Evolutionary conservation across 2,888 invertebrate species (phyloP).

Genomic region (Amitus sp.): DNA sequence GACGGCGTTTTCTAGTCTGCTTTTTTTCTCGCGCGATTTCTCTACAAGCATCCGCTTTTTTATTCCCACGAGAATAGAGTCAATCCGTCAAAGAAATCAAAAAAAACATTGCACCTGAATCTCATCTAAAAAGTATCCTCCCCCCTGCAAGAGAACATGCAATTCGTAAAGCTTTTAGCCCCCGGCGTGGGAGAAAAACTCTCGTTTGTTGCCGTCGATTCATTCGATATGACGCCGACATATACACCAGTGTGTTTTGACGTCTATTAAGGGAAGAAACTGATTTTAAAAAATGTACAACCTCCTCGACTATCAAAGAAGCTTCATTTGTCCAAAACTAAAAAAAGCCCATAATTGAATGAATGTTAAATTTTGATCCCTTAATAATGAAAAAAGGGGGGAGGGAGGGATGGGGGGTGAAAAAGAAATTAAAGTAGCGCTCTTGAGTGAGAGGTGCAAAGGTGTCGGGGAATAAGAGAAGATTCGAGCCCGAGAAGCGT

Average conservation of each 20-base stretch:
- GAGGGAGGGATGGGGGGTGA: no score
- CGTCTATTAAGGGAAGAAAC: not conserved
- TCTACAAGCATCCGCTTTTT: not conserved
- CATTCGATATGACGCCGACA: slow-evolving; percentile 24
- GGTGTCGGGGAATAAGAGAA: not conserved
- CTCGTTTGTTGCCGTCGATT: slow-evolving; percentile 18
- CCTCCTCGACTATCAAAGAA: no score
- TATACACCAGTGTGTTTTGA: slow-evolving; percentile 12
- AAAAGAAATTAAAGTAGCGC: no score
- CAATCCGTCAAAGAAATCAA: not conserved
- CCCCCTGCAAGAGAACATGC: no score
- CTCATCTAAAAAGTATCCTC: no score
- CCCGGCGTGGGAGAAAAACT: slow-evolving; percentile 44
- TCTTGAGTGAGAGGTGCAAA: not conserved
- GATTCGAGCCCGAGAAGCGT: not conserved
- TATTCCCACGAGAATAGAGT: not conserved
- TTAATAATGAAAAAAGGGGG: not conserved
- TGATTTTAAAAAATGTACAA: slow-evolving; percentile 6
- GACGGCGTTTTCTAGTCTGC: not conserved
- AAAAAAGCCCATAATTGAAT: no score
- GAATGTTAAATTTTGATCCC: not conserved
- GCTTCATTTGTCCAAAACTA: no score
- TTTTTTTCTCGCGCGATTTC: not conserved
- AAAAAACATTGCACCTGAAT: not conserved
- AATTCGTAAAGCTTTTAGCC: slow-evolving; percentile 40